phyloP scores from a whole-genome alignment of 1,140 invertebrate genomes.

The Spodoptera frugiperda region DNA sequence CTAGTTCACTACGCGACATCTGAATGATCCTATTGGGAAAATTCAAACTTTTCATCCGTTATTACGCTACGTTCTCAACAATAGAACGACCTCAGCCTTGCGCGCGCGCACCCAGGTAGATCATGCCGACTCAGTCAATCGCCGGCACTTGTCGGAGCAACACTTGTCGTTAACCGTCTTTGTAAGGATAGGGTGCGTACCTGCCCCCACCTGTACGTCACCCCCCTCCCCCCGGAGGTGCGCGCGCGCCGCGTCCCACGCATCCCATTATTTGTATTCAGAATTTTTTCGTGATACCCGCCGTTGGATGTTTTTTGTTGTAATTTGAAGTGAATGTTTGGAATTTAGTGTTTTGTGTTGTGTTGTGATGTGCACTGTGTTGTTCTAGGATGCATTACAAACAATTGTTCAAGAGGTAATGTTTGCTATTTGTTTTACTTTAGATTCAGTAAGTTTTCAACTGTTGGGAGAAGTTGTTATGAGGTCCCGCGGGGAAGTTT shows the following conservation, averaged over 20 bases:
- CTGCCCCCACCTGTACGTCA: constrained; percentile 46
- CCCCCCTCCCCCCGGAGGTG: not conserved
- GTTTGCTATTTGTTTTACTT: not conserved
- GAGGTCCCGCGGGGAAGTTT: constrained; percentile 17
- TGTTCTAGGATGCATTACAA: constrained; percentile 78
- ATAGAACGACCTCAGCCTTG: constrained; percentile 7
- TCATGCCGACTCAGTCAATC: constrained; percentile 32
- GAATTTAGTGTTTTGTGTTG: constrained; percentile 54
- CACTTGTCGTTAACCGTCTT: constrained; percentile 16
- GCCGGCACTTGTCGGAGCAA: constrained; percentile 39
- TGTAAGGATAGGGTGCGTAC: constrained; percentile 39
- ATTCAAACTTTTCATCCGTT: constrained; percentile 44
- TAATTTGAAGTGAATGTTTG: constrained; percentile 50
- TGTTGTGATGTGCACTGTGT: constrained; percentile 54
- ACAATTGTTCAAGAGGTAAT: constrained; percentile 77
- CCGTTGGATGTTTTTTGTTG: constrained; percentile 55
- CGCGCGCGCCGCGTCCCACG: constrained; percentile 31
- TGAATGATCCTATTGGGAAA: constrained; percentile 27
- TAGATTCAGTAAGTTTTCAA: not conserved
- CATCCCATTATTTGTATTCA: constrained; percentile 58
- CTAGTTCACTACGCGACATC: not conserved
- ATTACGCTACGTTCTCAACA: not conserved
- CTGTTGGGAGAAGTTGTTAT: not conserved
- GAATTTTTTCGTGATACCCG: constrained; percentile 68
- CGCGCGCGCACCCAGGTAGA: constrained; percentile 40